Base-by-base conservation (phyloP, 2,113 vertebrate species). In the Todiramphus chloris region DNA sequence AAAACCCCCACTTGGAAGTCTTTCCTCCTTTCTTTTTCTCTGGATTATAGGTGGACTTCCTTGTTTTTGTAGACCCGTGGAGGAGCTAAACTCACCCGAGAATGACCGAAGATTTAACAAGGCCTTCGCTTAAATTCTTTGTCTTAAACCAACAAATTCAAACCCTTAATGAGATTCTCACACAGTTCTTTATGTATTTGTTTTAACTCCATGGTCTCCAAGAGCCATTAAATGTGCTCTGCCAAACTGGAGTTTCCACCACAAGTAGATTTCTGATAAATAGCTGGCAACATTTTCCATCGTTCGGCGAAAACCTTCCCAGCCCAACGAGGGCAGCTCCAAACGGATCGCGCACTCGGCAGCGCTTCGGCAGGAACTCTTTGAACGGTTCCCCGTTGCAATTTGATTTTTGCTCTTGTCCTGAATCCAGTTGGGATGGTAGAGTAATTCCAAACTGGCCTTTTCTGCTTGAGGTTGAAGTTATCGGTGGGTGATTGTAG, bases 181-280 rank as follows among this genome's bases (percentile, higher is more conserved):
- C 87, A 37, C 41, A 41, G 41, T 41, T 41, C 11, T 41, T 55
- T 80, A 37, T 37, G 37, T 37, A 37, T 69, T 95, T 96, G 94
- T 93, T 97, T 93, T 96, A 78, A 89, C 89, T 92, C 95, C 83
- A 89, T 94, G 50, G 83, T 97, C 94, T 95, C 75, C 96, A 89
- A 95, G 91, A 96, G 95, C 91, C 93, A 96, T 97, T 97, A 96
- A 97, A 90, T 83, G 64, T 97, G 95, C 97, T 97, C 97, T 97
- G 96, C 97, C 97, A 97, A 94, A 92, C 87, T 95, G 87, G 23
- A 78, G 90, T 97, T 98, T 97, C 97, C 96, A 94, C 96, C 92
- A 94, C 93, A 95, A 97, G 84, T 91, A 78, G 87, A 37, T 37
- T 37, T 37, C 94, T 98, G 97, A 98, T 97, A 97, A 94, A 97